These are phyloP conservation scores for Scaptomyza tumidula DNA, from an alignment of 2,888 invertebrate genomes.

Conservation along the genomic window DNA sequence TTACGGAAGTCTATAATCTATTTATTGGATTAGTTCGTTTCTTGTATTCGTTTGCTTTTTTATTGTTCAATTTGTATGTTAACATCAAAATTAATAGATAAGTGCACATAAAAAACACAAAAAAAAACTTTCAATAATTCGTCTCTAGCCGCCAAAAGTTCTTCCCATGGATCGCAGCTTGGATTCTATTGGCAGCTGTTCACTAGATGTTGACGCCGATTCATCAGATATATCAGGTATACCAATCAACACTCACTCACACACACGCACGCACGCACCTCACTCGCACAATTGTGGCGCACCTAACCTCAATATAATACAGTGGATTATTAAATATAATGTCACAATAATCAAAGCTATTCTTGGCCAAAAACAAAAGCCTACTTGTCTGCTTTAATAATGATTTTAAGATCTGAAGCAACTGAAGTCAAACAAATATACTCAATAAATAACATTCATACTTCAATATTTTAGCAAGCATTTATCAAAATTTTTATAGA, in stretches of 20 bases:
- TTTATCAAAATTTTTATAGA: not conserved
- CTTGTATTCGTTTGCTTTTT: not conserved
- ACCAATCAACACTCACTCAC: slow-evolving; percentile 6
- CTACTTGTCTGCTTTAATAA: not conserved
- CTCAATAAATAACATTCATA: not conserved
- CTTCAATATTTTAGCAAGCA: not conserved
- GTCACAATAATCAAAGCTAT: not conserved
- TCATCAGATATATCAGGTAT: slow-evolving; percentile 91
- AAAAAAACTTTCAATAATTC: slow-evolving; percentile 23
- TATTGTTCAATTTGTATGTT: slow-evolving; percentile 4
- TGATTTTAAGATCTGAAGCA: not conserved
- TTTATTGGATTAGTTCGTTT: slow-evolving; percentile 1
- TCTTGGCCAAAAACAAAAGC: not conserved
- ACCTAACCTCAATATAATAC: slow-evolving; percentile 41
- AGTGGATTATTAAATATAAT: not conserved
- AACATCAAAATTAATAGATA: slow-evolving; percentile 29
- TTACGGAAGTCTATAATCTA: slow-evolving; percentile 6
- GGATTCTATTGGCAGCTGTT: slow-evolving; percentile 95
- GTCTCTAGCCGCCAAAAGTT: slow-evolving; percentile 38
- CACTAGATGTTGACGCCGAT: slow-evolving; percentile 91
- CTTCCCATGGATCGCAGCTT: slow-evolving; percentile 90
- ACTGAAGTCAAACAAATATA: not conserved
- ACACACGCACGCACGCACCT: not conserved
- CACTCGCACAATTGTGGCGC: slow-evolving; percentile 5
- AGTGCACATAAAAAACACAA: slow-evolving; percentile 24